These are phyloP conservation scores for Andrena trimmerana DNA, from an alignment of 2,888 invertebrate species.

Conservation along the genomic window DNA sequence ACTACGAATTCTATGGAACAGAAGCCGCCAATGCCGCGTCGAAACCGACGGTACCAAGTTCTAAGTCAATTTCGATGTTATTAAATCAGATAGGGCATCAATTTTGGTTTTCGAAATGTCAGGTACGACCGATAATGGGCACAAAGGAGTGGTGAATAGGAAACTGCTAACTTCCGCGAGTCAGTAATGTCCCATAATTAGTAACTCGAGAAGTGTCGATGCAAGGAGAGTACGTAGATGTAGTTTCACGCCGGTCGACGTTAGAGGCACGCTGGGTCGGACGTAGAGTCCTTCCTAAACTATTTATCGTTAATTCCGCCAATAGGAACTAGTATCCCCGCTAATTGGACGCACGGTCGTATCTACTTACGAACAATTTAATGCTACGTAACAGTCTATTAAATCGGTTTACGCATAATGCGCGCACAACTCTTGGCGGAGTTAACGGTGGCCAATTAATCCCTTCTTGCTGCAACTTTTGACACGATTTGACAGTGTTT, in stretches of 20 bases:
- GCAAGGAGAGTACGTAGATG: conserved; percentile 30
- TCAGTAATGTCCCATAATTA: conserved; percentile 71
- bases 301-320: conserved; percentile 51
- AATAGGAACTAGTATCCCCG: conserved; percentile 4
- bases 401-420: conserved; percentile 18
- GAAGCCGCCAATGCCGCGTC: too few species aligned
- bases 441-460: not conserved
- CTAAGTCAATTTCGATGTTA: conserved; percentile 51
- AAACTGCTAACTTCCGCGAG: conserved; percentile 68
- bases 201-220: conserved; percentile 67
- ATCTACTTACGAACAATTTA: conserved; percentile 6
- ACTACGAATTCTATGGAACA: not conserved
- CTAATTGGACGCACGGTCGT: conserved; percentile 8
- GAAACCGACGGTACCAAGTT: conserved; percentile 40
- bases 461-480: not conserved
- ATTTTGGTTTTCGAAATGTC: conserved; percentile 65
- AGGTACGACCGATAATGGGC: conserved; percentile 61
- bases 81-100: conserved; percentile 62
- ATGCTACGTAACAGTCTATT: not conserved
- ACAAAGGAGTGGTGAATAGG: conserved; percentile 63
- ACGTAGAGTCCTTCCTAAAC: conserved; percentile 12
- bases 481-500: not conserved
- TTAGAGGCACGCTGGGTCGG: conserved; percentile 1
- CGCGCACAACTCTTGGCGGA: too few species aligned
- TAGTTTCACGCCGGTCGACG: conserved; percentile 37